phyloP scores from a whole-genome alignment of 2,797 vertebrate genomes.

The Atherinosoma microstoma region DNA sequence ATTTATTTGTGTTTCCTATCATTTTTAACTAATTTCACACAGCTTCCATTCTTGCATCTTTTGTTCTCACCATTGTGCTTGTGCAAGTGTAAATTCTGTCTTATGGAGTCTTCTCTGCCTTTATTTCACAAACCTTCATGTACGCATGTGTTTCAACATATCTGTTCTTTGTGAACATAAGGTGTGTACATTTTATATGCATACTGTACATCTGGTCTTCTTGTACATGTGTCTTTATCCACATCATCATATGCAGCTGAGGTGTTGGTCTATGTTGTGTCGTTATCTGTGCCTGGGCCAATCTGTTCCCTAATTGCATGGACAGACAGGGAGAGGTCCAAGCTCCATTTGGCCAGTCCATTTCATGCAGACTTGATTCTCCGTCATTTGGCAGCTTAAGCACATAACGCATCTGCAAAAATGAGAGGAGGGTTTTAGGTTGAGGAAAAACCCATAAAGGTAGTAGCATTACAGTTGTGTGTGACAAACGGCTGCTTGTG shows the following conservation, averaged over 20 bases:
- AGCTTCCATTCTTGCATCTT: constrained; percentile 13
- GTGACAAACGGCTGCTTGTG: not conserved
- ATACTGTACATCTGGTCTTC: not conserved
- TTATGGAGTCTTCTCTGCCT: not conserved
- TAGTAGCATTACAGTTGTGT: constrained; percentile 23
- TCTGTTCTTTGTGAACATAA: not conserved
- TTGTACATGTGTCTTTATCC: constrained; percentile 18
- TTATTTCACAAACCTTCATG: not conserved
- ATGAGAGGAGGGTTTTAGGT: constrained; percentile 43
- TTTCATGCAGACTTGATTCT: constrained; percentile 73
- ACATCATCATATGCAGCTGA: constrained; percentile 43
- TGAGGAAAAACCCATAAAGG: constrained; percentile 10
- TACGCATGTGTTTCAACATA: not conserved
- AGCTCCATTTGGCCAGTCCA: constrained; percentile 76
- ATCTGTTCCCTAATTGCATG: constrained; percentile 70
- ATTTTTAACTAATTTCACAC: constrained; percentile 38
- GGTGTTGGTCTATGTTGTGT: constrained; percentile 51
- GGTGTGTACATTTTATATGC: not conserved
- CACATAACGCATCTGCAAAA: constrained; percentile 78
- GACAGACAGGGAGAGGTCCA: constrained; percentile 71
- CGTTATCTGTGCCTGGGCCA: constrained; percentile 54
- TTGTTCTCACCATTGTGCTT: constrained; percentile 7
- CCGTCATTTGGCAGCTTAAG: constrained; percentile 77
- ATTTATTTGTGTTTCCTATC: constrained; percentile 38
- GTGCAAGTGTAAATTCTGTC: constrained; percentile 1